phyloP scores from a whole-genome alignment of 2,113 vertebrate genomes.

The Girardinichthys multiradiatus region DNA sequence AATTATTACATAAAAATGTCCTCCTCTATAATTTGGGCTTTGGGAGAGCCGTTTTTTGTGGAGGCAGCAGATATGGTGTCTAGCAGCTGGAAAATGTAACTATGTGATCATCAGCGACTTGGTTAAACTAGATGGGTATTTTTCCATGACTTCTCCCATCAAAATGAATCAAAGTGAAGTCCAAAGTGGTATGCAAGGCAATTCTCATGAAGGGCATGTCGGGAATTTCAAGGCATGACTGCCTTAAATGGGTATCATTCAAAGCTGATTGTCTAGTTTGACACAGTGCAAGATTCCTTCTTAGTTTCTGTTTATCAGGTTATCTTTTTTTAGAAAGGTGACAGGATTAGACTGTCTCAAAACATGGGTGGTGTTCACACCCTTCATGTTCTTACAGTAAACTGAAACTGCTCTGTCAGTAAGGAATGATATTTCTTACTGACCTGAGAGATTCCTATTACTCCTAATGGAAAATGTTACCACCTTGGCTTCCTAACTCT shows the following conservation, averaged over 20 bases:
- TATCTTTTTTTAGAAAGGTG: conserved; percentile 19
- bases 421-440: not conserved
- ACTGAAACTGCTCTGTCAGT: not conserved
- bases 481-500: not conserved
- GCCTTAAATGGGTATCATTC: conserved; percentile 34
- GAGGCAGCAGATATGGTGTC: conserved; percentile 34
- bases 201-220: not conserved
- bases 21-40: conserved; percentile 64
- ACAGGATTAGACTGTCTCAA: conserved; percentile 43
- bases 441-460: not conserved
- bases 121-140: conserved; percentile 21
- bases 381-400: conserved; percentile 14
- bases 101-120: conserved; percentile 40
- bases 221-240: not conserved
- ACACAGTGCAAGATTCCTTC: conserved; percentile 19
- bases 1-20: conserved; percentile 50
- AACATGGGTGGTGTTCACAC: conserved; percentile 15
- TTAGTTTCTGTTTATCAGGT: conserved; percentile 35
- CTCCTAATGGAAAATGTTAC: not conserved
- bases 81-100: conserved; percentile 6
- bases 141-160: conserved; percentile 18
- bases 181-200: conserved; percentile 13
- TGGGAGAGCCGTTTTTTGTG: conserved; percentile 25
- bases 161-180: not conserved
- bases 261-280: conserved; percentile 33